Conservation (phyloP, 1,140 invertebrate species). For the Homarus americanus region DNA sequence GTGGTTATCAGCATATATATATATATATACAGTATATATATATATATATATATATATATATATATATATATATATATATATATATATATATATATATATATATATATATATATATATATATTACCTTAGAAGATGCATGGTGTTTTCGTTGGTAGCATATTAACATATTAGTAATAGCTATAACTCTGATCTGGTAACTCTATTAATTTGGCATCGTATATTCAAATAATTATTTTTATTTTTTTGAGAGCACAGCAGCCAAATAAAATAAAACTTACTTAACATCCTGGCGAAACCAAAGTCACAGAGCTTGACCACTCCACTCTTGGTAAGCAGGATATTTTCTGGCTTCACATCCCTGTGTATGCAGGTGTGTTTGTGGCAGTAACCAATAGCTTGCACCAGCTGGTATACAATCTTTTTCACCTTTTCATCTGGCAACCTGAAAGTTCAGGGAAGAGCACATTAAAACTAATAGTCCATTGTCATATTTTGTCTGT, state of each 20-base stretch:
- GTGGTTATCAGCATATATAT: too few relatives aligned
- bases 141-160: too few relatives aligned
- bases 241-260: too few relatives aligned
- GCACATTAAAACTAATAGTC: background rate
- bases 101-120: slow-evolving; percentile 47
- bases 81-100: too few relatives aligned
- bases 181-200: too few relatives aligned
- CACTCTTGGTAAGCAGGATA: slow-evolving; percentile 95
- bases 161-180: too few relatives aligned
- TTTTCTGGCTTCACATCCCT: slow-evolving; percentile 99
- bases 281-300: slow-evolving; percentile 99
- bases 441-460: slow-evolving; percentile 78
- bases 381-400: slow-evolving; percentile 96
- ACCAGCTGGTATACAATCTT: slow-evolving; percentile 97
- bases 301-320: slow-evolving; percentile 98
- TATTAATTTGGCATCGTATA: too few relatives aligned
- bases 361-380: slow-evolving; percentile 97
- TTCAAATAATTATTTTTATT: too few relatives aligned
- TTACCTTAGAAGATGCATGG: too few relatives aligned
- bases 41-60: slow-evolving; percentile 22
- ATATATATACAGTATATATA: too few relatives aligned
- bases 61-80: slow-evolving; percentile 10
- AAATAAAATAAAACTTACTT: slow-evolving; percentile 84
- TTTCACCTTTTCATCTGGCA: slow-evolving; percentile 93
- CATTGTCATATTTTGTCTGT: too few relatives aligned